phyloP scores from a whole-genome alignment of 2,113 vertebrate genomes.

The Notiomystis cincta region DNA sequence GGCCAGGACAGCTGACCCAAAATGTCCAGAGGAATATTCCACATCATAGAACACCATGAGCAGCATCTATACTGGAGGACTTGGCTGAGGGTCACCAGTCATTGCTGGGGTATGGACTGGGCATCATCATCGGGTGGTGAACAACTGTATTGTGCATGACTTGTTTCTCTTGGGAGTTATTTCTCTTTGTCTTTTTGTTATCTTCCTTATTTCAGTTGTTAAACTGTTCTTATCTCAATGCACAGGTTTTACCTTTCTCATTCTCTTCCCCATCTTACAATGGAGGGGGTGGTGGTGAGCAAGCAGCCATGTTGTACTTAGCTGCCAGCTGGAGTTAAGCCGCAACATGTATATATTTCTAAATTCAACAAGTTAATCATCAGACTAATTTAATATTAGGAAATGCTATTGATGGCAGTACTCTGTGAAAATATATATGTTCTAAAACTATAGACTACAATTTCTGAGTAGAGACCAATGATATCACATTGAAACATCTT shows the following conservation, averaged over 20 bases:
- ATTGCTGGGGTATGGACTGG: background rate
- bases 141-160: background rate
- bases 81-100: rapidly evolving
- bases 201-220: background rate
- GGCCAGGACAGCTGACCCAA: background rate
- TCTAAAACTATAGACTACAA: background rate
- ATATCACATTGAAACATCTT: background rate
- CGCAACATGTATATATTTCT: background rate
- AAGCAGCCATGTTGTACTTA: background rate
- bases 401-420: background rate
- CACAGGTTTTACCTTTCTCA: background rate
- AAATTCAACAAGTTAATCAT: background rate
- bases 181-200: background rate
- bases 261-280: background rate
- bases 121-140: rapidly evolving
- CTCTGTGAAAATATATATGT: background rate
- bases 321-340: background rate
- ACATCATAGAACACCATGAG: background rate
- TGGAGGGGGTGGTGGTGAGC: background rate
- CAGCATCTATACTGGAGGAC: too few species aligned
- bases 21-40: background rate
- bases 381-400: background rate
- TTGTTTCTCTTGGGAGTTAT: background rate
- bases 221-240: background rate
- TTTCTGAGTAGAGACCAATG: background rate